Evolutionary conservation across 2,797 vertebrate species (phyloP).

Genomic region (Phataginus tetradactyla): DNA sequence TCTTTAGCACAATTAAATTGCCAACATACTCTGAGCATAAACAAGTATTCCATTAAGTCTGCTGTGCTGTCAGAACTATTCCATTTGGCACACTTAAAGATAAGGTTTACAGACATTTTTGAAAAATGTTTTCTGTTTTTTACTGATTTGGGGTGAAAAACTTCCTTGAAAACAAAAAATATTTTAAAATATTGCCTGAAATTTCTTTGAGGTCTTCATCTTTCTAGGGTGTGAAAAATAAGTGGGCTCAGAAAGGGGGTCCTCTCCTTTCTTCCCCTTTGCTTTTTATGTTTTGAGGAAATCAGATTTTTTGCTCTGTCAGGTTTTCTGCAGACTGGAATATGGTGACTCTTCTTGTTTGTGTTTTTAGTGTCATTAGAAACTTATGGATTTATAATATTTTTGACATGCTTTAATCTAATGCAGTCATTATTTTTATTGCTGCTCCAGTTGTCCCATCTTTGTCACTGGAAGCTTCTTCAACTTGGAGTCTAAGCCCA

Average conservation of each 20-base stretch:
- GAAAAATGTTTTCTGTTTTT: neutral
- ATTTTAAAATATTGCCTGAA: neutral
- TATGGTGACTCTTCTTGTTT: neutral
- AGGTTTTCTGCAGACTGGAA: neutral
- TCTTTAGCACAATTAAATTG: neutral
- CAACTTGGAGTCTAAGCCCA: neutral
- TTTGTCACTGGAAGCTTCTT: neutral
- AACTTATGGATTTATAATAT: neutral
- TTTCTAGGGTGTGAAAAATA: neutral
- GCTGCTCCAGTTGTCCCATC: neutral
- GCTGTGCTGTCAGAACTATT: neutral
- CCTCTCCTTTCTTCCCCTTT: neutral
- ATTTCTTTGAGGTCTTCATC: conserved; percentile 35
- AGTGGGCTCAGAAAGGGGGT: neutral
- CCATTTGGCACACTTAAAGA: neutral
- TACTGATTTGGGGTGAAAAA: neutral
- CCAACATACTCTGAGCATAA: conserved; percentile 23
- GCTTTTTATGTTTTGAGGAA: conserved; percentile 38
- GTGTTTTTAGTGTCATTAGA: neutral
- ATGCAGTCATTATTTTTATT: neutral
- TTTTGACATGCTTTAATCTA: neutral
- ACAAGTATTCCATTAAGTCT: neutral
- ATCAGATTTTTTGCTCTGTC: neutral
- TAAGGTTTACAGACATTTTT: neutral
- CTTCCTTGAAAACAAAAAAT: conserved; percentile 7